A percentile compares a stretch with the other conserved stretches of the same genome.
Conservation (phyloP, 2,113 vertebrate species). For the Microcebus murinus region DNA sequence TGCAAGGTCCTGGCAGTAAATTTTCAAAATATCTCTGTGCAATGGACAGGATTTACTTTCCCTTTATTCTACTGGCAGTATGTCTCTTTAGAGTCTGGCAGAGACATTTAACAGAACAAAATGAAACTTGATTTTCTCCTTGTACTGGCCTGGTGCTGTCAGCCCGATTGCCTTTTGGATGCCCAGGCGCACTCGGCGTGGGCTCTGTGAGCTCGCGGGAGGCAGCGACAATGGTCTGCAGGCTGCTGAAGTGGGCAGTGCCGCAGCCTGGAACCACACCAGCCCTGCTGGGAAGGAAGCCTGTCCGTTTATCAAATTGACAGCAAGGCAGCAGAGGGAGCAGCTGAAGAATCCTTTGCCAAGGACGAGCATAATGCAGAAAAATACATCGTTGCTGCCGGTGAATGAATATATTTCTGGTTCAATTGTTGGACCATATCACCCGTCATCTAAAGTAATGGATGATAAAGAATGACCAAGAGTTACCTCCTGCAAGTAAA, state of each 20-base stretch:
- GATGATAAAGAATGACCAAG: constrained; percentile 59
- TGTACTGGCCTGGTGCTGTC: neutral
- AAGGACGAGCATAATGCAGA: constrained; percentile 68
- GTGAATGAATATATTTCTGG: constrained; percentile 63
- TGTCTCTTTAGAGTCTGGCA: constrained; percentile 62
- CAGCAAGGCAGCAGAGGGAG: constrained; percentile 55
- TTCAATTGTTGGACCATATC: constrained; percentile 26
- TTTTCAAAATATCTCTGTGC: constrained; percentile 56
- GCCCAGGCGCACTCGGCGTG: neutral
- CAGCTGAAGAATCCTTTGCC: constrained; percentile 63
- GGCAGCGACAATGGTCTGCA: constrained; percentile 28
- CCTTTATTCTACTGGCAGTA: constrained; percentile 56
- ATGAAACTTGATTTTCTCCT: constrained; percentile 68
- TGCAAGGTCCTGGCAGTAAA: constrained; percentile 53
- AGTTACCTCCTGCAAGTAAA: constrained; percentile 54
- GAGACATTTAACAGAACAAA: constrained; percentile 58
- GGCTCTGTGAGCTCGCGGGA: neutral
- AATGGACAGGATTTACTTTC: constrained; percentile 57
- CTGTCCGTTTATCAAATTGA: constrained; percentile 72
- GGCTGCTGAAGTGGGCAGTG: constrained; percentile 52
- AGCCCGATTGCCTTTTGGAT: constrained; percentile 12
- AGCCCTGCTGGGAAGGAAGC: constrained; percentile 72
- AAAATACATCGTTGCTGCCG: constrained; percentile 60
- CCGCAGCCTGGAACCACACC: constrained; percentile 59
- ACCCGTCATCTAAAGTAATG: constrained; percentile 54